These are phyloP conservation scores for Rhea pennata DNA, from an alignment of 2,113 vertebrate genomes.

Conservation along the genomic window DNA sequence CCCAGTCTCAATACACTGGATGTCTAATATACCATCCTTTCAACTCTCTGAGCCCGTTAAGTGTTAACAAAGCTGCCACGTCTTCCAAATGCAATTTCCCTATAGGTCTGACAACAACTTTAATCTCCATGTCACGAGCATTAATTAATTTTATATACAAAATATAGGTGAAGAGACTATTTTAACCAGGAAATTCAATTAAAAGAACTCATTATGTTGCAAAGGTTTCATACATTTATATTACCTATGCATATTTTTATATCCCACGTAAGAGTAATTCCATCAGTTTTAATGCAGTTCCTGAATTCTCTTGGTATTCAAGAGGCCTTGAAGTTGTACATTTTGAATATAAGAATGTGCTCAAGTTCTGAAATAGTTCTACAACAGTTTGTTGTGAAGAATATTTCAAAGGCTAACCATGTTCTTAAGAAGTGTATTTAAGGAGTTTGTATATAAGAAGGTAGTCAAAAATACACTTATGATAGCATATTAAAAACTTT, in stretches of 20 bases:
- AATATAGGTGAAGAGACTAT: constrained; percentile 10
- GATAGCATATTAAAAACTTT: constrained; percentile 54
- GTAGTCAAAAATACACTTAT: constrained; percentile 62
- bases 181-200: constrained; percentile 36
- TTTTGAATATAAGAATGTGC: not conserved
- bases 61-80: not conserved
- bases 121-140: not conserved
- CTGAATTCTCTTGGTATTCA: not conserved
- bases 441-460: constrained; percentile 47
- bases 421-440: not conserved
- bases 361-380: not conserved
- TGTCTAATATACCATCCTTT: not conserved
- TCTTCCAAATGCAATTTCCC: constrained; percentile 24
- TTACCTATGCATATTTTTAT: constrained; percentile 17
- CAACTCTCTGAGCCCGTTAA: not conserved
- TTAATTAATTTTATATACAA: constrained; percentile 57
- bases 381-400: not conserved
- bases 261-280: not conserved
- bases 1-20: not conserved
- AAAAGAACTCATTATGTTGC: constrained; percentile 12
- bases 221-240: not conserved
- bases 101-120: constrained; percentile 20
- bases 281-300: not conserved
- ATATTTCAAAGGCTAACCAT: not conserved
- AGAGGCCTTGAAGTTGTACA: not conserved